A percentile compares a stretch with the other conserved stretches of the same genome.
These are phyloP conservation scores for Streptopelia turtur DNA, from an alignment of 2,797 vertebrate species.

Conservation along the genomic window DNA sequence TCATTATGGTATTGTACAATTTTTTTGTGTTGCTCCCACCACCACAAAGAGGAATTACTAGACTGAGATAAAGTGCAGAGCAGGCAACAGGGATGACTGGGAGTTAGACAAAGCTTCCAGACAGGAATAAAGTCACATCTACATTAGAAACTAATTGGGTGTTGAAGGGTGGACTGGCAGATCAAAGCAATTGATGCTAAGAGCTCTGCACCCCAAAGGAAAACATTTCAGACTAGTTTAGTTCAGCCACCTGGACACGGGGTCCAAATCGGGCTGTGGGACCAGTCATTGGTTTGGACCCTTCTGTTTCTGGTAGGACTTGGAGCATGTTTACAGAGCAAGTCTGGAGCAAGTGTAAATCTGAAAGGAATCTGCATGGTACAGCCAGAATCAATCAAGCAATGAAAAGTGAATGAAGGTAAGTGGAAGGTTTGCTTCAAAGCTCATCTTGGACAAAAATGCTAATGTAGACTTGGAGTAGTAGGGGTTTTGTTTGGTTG, in stretches of 20 bases:
- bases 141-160: not conserved
- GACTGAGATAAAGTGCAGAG: not conserved
- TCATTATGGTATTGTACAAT: not conserved
- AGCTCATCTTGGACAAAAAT: not conserved
- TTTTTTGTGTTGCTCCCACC: not conserved
- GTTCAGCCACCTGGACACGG: not conserved
- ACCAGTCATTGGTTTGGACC: not conserved
- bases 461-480: not conserved
- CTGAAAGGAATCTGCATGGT: not conserved
- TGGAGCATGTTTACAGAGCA: not conserved
- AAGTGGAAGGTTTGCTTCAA: not conserved
- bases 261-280: not conserved
- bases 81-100: not conserved
- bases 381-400: not conserved
- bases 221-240: not conserved
- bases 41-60: not conserved
- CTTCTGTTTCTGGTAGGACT: not conserved
- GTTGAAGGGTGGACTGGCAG: not conserved
- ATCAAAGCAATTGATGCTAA: not conserved
- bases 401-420: not conserved
- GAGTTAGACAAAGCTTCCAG: not conserved
- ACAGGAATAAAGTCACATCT: not conserved
- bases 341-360: not conserved
- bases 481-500: not conserved
- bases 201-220: not conserved